These are phyloP conservation scores for Crax fasciolata DNA, from an alignment of 2,797 vertebrate species.

Conservation along the genomic window DNA sequence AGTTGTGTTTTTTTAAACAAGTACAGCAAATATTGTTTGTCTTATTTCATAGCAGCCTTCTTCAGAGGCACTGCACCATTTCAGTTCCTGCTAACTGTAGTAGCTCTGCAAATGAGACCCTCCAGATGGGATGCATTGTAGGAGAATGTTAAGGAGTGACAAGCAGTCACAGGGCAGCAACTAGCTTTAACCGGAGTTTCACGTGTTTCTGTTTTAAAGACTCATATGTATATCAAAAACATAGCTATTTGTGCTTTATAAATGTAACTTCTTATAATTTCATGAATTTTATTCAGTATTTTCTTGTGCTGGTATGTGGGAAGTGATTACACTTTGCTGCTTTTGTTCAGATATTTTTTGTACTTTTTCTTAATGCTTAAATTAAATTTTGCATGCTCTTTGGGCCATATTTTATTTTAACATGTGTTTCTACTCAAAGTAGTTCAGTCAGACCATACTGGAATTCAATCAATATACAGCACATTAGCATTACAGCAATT, in stretches of 20 bases:
- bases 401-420: background rate
- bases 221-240: background rate
- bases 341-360: background rate
- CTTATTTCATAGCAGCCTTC: background rate
- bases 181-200: background rate
- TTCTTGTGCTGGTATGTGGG: background rate
- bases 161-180: background rate
- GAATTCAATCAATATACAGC: background rate
- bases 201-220: background rate
- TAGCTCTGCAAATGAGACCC: background rate
- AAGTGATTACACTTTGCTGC: background rate
- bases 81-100: background rate
- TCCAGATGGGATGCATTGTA: background rate
- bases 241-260: background rate
- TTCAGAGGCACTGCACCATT: background rate
- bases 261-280: background rate
- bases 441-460: background rate
- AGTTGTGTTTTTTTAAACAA: background rate
- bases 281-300: background rate
- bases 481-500: background rate
- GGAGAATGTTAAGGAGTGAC: background rate
- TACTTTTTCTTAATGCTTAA: background rate
- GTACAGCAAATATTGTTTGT: background rate
- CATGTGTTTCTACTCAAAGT: background rate
- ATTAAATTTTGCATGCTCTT: background rate